Percentiles rank a stretch among this genome's conserved stretches.
Conservation (phyloP, 2,797 vertebrate genomes). For the Cottoperca gobio region DNA sequence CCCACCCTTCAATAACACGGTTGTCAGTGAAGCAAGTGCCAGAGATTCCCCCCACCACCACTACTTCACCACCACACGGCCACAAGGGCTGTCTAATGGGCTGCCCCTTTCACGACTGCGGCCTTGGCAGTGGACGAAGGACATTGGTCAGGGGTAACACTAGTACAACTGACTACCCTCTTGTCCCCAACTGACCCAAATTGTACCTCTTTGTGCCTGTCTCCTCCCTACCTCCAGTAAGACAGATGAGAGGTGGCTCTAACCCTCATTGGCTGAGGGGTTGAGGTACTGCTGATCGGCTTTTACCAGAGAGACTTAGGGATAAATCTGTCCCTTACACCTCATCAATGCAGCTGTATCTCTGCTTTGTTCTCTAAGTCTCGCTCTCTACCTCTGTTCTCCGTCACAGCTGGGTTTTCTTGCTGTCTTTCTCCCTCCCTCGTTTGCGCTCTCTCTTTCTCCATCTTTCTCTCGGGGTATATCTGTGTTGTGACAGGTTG, state of each 20-base stretch:
- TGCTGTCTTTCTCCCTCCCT: neutral
- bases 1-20: slow-evolving; percentile 78
- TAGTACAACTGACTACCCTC: neutral
- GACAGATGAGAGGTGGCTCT: slow-evolving; percentile 26
- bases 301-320: slow-evolving; percentile 27
- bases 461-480: slow-evolving; percentile 41
- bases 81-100: slow-evolving; percentile 29
- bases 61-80: neutral
- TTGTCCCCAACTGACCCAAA: slow-evolving; percentile 20
- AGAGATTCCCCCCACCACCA: slow-evolving; percentile 25
- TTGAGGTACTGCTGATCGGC: slow-evolving; percentile 11
- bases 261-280: slow-evolving; percentile 16
- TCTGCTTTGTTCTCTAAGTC: neutral
- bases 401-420: slow-evolving; percentile 3
- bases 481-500: slow-evolving; percentile 57
- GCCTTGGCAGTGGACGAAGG: slow-evolving; percentile 54
- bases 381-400: slow-evolving; percentile 5
- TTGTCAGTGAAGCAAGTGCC: slow-evolving; percentile 67
- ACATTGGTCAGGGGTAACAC: slow-evolving; percentile 21
- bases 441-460: neutral
- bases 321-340: slow-evolving; percentile 12
- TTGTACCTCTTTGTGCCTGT: slow-evolving; percentile 7
- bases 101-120: slow-evolving; percentile 5
- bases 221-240: neutral
- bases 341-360: slow-evolving; percentile 30